Percentiles rank a stretch among this genome's conserved stretches.
These are phyloP conservation scores for Oophaga sylvatica DNA, from an alignment of 2,797 vertebrate species.

Conservation along the genomic window DNA sequence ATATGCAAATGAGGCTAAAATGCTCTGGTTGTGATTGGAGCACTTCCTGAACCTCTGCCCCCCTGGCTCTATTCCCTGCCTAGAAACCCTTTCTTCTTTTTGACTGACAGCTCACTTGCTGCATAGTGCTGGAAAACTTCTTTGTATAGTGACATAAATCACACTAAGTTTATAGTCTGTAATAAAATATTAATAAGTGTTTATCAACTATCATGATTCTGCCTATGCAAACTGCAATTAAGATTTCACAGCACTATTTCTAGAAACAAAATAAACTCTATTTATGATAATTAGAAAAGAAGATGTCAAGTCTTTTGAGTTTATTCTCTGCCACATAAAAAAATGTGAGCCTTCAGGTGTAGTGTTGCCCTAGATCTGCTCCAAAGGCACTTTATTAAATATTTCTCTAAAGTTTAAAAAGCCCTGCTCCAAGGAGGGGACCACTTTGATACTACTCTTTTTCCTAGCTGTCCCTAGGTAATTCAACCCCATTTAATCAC, in stretches of 20 bases:
- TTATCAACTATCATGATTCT: not conserved
- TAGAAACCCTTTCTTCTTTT: too few relatives aligned
- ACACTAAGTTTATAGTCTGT: not conserved
- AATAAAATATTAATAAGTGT: not conserved
- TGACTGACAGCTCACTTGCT: too few relatives aligned
- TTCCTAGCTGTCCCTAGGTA: conserved; percentile 32
- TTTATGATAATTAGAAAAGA: not conserved
- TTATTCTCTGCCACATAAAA: not conserved
- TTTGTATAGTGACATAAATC: not conserved
- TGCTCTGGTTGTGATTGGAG: too few relatives aligned
- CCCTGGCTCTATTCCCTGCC: too few relatives aligned
- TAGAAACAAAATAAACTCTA: not conserved
- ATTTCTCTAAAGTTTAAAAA: conserved; percentile 19
- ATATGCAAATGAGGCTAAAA: too few relatives aligned
- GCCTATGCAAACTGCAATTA: not conserved
- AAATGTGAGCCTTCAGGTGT: conserved; percentile 1
- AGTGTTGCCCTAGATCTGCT: conserved; percentile 25
- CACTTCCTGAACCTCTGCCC: too few relatives aligned
- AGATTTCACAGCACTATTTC: not conserved
- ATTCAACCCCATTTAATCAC: conserved; percentile 35
- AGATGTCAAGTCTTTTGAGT: conserved; percentile 10
- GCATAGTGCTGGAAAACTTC: too few relatives aligned
- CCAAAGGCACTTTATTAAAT: conserved; percentile 17
- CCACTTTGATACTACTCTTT: conserved; percentile 10
- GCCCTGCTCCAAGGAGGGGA: not conserved